Percentiles rank a stretch among this genome's conserved stretches.
phyloP scores from a whole-genome alignment of 2,888 invertebrate genomes.

The Caenorhabditis macrosperma region DNA sequence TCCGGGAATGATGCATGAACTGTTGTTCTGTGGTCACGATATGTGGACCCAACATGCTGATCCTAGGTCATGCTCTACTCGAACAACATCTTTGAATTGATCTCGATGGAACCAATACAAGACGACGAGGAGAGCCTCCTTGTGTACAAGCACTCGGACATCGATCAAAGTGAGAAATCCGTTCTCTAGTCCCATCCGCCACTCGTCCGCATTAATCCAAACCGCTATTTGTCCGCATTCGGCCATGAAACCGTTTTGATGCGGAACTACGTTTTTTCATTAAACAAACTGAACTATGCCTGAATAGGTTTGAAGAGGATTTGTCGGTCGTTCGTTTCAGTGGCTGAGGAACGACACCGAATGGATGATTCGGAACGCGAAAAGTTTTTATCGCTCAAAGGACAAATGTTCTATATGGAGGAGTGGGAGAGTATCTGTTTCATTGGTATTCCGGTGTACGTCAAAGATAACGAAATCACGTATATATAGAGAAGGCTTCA shows the following conservation, averaged over 20 bases:
- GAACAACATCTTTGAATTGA: conserved; percentile 96
- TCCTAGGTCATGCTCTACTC: conserved; percentile 92
- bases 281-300: not conserved
- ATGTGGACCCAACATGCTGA: too few species aligned
- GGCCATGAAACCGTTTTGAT: conserved; percentile 14
- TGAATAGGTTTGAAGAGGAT: not conserved
- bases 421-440: conserved; percentile 99
- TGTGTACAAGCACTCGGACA: conserved; percentile 60
- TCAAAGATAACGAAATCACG: not conserved
- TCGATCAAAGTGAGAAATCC: conserved; percentile 61
- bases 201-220: not conserved
- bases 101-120: conserved; percentile 87
- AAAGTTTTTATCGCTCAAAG: conserved; percentile 86
- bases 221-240: not conserved
- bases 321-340: conserved; percentile 61
- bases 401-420: conserved; percentile 99
- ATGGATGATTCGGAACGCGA: conserved; percentile 68
- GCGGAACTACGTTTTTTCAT: conserved; percentile 4
- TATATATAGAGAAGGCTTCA: conserved; percentile 63
- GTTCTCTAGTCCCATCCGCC: not conserved
- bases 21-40: too few species aligned
- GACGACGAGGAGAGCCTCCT: conserved; percentile 65
- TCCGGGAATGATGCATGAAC: too few species aligned
- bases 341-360: conserved; percentile 84
- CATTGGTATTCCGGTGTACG: conserved; percentile 91